Percentiles rank a stretch among this genome's conserved stretches.
These are phyloP conservation scores for Sympetrum striolatum DNA, from an alignment of 2,888 invertebrate genomes.

Conservation along the genomic window DNA sequence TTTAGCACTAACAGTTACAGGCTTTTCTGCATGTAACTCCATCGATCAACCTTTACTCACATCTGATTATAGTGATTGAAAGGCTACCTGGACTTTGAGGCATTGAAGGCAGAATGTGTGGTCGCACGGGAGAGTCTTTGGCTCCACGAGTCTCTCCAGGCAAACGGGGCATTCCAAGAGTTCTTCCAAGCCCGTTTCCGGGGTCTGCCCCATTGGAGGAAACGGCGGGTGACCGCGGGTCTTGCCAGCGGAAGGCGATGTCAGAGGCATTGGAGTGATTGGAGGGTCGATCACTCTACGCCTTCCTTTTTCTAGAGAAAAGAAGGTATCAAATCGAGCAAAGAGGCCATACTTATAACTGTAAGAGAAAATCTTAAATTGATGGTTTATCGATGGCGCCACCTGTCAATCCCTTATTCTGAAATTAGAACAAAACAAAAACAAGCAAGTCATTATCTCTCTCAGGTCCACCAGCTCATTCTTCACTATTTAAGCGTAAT, in stretches of 20 bases:
- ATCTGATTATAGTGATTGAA: not conserved
- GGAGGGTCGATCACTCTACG: not conserved
- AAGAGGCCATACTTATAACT: no score
- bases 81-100: conserved; percentile 61
- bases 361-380: no score
- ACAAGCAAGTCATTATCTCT: no score
- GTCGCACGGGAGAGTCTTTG: conserved; percentile 71
- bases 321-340: no score
- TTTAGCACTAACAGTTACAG: no score
- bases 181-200: conserved; percentile 62
- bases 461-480: no score
- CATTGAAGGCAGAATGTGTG: conserved; percentile 72
- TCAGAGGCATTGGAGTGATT: not conserved
- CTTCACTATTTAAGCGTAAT: no score
- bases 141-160: conserved; percentile 64
- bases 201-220: not conserved
- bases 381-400: no score
- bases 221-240: not conserved
- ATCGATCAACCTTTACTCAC: not conserved
- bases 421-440: no score
- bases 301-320: not conserved
- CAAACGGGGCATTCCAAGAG: conserved; percentile 69
- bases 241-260: not conserved
- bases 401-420: no score
- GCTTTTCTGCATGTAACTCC: not conserved